Base-by-base conservation (phyloP, 2,888 invertebrate species). In the Biston stratarius region DNA sequence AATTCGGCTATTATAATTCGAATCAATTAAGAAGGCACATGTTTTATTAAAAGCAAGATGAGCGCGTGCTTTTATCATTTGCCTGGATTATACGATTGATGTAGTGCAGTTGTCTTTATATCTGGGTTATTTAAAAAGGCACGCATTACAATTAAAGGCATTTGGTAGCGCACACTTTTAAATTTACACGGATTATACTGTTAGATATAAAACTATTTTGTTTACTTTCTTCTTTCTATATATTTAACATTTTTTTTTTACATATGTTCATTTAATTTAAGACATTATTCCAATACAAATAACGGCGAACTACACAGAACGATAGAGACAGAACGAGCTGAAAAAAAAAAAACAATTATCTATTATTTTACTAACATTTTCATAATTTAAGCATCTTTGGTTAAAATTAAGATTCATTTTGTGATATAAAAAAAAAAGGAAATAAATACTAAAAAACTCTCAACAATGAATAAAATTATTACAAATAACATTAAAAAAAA, bases 361-460 rank as follows among this genome's bases (percentile, higher is more conserved):
- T 81, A 79, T 79, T 80, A 84, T 80, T 74, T 74, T 57, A 53
- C 53, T 64, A 72, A 68, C 75, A 75, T 75, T 72, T 24, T 69
- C 73, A 64, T 64, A 69, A 68, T 64, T 64, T 82, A 84, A 82
- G 79, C 83, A 81, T 89, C 89, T 90, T 90, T 89, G 89, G 89
- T 89, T 88, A 88, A 82, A 81, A 77, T 73, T 83, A 85, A 86
- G 85, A 87, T 86, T 85, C 86, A 72, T 79, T 81, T 77, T 51
- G 78, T 80, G 80, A 77, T 74, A 79, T 69, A 75, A 69, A 72
- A 70, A 69, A 69, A 69, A 65, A 71, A 62, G 70, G 61, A 59
- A 14, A 53, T 67, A 61, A 73, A 62, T 64, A 69, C 56, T 74
- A 73, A 71, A 71, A 71, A 73, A 74, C 65, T 67, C 74, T 84